Evolutionary conservation across 2,113 vertebrate genomes (phyloP), one percentile per base, ranked within the genome.

Genomic region (Gymnogyps californianus): DNA sequence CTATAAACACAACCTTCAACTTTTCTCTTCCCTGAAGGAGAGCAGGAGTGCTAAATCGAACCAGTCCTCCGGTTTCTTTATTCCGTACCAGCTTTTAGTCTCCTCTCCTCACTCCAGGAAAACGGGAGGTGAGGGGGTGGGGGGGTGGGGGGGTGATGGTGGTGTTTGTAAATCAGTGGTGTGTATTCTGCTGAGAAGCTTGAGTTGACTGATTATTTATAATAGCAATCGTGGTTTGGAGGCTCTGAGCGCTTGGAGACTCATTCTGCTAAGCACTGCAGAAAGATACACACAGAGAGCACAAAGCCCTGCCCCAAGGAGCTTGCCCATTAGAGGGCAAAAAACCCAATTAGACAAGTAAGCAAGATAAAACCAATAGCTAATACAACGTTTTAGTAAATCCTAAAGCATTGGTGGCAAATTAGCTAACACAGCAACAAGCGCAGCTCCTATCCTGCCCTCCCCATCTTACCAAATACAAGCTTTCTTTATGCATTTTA

Each of bases 151-250:
- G 16, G 6, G 7, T 21, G 17, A 2, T 58, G 18, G 3, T 36
- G 6, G 55, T 69, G 9, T 36, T 47, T 61, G 15, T 26, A 72
- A 87, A 65, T 49, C 29, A 70, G 21, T 11, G 22, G 5, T 66
- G 9, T 38, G 14, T 62, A 32, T 59, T 84, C 52, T 87, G 26
- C 34, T 47, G 74, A 87, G 42, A 93, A 46, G 32, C n/a, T n/a
- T 4, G 4, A 46, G 8, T 24, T 58, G 28, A 9, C 36, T 49
- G 6, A 4, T 42, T 55, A 65, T 65, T 85, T 71, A 25, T 22
- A 67, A 62, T 7, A 72, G 21, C 3, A 18, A 0, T 32, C 0
- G 0, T 34, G 10, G 2, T 46, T 55, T 64, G 40, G 34, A 93
- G 62, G 21, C 26, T 44, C 21, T 40, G 32, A 89, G 18, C 32